A percentile compares a stretch with the other conserved stretches of the same genome.
Conservation (phyloP, 92 coral and sea anemone species). For the Micromussa lordhowensis region DNA sequence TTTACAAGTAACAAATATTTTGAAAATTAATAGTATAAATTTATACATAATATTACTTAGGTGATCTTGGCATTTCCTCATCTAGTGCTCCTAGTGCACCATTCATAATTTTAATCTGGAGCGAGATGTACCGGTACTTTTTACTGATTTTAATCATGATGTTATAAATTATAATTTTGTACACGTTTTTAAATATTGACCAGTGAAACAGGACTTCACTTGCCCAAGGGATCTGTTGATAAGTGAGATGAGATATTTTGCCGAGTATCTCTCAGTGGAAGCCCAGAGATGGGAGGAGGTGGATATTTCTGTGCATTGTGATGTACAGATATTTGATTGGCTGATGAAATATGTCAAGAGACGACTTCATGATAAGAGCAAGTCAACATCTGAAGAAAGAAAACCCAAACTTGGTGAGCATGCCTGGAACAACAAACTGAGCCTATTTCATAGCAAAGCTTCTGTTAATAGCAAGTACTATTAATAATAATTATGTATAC, state of each 20-base stretch:
- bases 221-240: conserved; percentile 97
- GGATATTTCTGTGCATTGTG: conserved; percentile 98
- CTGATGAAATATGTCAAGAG: conserved; percentile 97
- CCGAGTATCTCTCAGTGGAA: conserved; percentile 93
- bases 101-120: too few relatives aligned
- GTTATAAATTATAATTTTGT: background rate
- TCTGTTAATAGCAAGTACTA: too few relatives aligned
- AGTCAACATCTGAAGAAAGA: conserved; percentile 65
- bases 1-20: too few relatives aligned
- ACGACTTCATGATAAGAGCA: conserved; percentile 63
- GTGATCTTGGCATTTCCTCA: too few relatives aligned
- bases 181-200: background rate
- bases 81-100: too few relatives aligned
- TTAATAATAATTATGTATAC: too few relatives aligned
- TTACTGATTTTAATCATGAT: background rate
- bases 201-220: conserved; percentile 94
- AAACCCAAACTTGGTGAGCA: conserved; percentile 85
- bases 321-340: conserved; percentile 99
- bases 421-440: background rate
- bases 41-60: too few relatives aligned
- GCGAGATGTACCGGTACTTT: too few relatives aligned
- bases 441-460: too few relatives aligned
- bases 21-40: too few relatives aligned
- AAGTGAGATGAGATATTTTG: conserved; percentile 95
- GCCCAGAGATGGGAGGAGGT: conserved; percentile 99